phyloP scores from a whole-genome alignment of 2,797 vertebrate species.

The Crypturellus tataupa region DNA sequence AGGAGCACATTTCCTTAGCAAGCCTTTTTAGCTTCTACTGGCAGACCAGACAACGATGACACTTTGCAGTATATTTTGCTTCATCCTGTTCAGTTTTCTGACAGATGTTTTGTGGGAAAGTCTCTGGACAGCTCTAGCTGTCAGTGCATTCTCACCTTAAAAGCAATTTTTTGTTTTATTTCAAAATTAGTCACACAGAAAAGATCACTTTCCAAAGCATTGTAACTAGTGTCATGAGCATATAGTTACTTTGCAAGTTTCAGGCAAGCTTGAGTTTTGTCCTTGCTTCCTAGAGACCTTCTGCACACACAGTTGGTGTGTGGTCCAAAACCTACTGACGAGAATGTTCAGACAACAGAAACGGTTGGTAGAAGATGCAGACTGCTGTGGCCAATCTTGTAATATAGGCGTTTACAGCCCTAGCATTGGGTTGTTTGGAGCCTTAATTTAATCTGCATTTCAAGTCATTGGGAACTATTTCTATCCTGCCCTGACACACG shows the following conservation, averaged over 20 bases:
- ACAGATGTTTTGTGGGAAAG: not conserved
- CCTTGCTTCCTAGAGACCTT: not conserved
- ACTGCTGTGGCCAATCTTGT: not conserved
- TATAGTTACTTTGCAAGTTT: not conserved
- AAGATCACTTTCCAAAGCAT: not conserved
- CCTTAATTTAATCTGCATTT: not conserved
- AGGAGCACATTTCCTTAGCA: not conserved
- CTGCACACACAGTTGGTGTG: not conserved
- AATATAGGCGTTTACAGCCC: not conserved
- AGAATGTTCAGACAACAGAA: not conserved
- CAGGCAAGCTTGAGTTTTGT: not conserved
- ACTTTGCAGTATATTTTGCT: not conserved
- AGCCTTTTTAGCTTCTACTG: not conserved
- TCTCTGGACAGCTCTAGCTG: not conserved
- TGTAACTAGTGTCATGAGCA: not conserved
- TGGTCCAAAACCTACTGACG: not conserved
- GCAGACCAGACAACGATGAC: not conserved
- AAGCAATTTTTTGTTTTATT: not conserved
- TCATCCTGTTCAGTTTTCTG: not conserved
- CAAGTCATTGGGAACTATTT: not conserved
- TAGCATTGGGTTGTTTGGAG: not conserved
- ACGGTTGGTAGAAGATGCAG: not conserved
- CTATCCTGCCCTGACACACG: not conserved
- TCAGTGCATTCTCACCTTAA: not conserved
- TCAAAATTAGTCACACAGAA: not conserved